Conservation (phyloP, 2,888 invertebrate genomes). For the Pachliopta kotzebuea region DNA sequence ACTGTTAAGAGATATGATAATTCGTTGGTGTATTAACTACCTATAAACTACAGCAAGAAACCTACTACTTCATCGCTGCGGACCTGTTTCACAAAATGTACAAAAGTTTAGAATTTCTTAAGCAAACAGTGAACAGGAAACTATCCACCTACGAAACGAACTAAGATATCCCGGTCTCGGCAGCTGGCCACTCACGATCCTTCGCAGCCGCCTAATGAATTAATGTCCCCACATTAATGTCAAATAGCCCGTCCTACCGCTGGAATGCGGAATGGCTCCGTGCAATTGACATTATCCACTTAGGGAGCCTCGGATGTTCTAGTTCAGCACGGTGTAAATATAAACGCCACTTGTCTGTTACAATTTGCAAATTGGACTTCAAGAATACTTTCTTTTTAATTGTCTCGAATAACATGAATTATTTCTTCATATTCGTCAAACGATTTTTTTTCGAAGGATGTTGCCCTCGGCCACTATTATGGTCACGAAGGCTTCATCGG, state of each 20-base stretch:
- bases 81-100: background rate
- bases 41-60: too few relatives aligned
- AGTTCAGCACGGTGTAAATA: slow-evolving; percentile 44
- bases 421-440: too few relatives aligned
- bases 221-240: slow-evolving; percentile 66
- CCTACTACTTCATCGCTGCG: background rate
- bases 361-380: slow-evolving; percentile 1
- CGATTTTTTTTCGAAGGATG: too few relatives aligned
- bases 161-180: slow-evolving; percentile 35
- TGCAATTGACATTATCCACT: slow-evolving; percentile 76
- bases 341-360: slow-evolving; percentile 21
- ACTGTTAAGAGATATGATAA: too few relatives aligned
- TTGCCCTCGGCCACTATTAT: too few relatives aligned
- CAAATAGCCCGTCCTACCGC: slow-evolving; percentile 52
- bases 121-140: slow-evolving; percentile 17
- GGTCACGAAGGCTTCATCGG: too few relatives aligned
- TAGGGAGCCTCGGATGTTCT: slow-evolving; percentile 62
- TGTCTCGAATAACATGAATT: background rate
- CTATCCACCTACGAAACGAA: slow-evolving; percentile 37
- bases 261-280: slow-evolving; percentile 75
- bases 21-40: too few relatives aligned
- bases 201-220: slow-evolving; percentile 50
- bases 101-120: slow-evolving; percentile 1
- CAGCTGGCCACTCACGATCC: slow-evolving; percentile 33
- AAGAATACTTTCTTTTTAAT: background rate